Evolutionary conservation across 1,140 invertebrate species (phyloP).

Genomic region (Magallana ariakensis): DNA sequence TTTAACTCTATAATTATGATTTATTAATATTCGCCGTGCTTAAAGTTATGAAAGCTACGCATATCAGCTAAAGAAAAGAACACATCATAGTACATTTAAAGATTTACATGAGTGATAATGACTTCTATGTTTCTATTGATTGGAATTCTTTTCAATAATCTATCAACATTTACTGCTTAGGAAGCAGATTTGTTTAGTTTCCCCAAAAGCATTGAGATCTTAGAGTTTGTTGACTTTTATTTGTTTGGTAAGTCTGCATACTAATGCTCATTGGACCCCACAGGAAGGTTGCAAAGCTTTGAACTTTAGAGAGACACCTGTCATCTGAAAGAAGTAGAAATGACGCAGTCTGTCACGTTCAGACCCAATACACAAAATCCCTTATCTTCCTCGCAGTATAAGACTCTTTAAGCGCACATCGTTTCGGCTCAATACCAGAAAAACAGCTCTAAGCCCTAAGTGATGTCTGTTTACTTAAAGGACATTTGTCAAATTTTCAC

Average conservation of each 20-base stretch:
- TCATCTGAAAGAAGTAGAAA: not conserved
- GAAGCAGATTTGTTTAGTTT: too few relatives aligned
- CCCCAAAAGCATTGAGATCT: too few relatives aligned
- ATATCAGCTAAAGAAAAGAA: too few relatives aligned
- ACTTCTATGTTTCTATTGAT: too few relatives aligned
- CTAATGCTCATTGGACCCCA: not conserved
- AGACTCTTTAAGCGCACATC: not conserved
- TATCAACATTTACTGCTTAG: too few relatives aligned
- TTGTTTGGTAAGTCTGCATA: not conserved
- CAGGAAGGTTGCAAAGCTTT: not conserved
- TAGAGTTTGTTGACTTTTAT: not conserved
- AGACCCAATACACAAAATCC: not conserved
- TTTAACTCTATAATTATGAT: not conserved
- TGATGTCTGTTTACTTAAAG: not conserved
- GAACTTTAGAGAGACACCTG: not conserved
- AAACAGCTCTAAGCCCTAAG: not conserved
- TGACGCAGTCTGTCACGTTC: not conserved
- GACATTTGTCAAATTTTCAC: constrained; percentile 22
- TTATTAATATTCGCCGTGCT: too few relatives aligned
- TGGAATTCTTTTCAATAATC: too few relatives aligned
- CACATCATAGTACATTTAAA: too few relatives aligned
- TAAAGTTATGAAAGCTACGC: too few relatives aligned
- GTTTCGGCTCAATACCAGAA: not conserved
- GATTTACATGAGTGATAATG: too few relatives aligned
- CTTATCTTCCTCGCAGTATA: not conserved